Base-by-base conservation (phyloP, 2,113 vertebrate genomes). In the Pyxicephalus adspersus region DNA sequence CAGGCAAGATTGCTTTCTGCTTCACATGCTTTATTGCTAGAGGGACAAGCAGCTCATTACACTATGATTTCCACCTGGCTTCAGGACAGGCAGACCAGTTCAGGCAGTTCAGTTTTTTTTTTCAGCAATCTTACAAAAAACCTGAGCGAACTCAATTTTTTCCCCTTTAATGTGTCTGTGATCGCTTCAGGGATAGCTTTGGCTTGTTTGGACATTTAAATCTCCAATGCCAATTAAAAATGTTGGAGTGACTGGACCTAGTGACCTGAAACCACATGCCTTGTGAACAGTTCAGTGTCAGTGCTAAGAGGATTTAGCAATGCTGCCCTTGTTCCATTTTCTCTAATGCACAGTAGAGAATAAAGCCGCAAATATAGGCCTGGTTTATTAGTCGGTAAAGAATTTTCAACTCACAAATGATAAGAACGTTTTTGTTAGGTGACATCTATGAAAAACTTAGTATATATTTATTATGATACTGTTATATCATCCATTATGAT, bases 1-100 rank as follows among this genome's bases (percentile, higher is more conserved):
- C 67, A 73, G 52, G 68, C 79, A 64, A 64, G 68, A 82, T 82
- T 82, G 31, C 34, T 75, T 82, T 82, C 80, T 75, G 80, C 77
- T 79, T 79, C 77, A 79, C 26, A 77, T 77, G 25, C 63, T 77
- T 55, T 50, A 66, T 67, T 61, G 64, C 80, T 75, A 4, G 60
- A 52, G 70, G 68, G 51, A 23, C 71, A 74, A 82, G 61, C 45
- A 66, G 51, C 80, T 75, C 80, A 74, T 82, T 82, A 82, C 70
- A 55, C 54, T 65, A 45, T 16, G 50, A 51, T 75, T 65, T 82
- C 80, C 71, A 75, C 61, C 61, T 75, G 70, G 80, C 61, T 81
- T 64, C 63, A 82, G 61, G 57, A 66, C 61, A 55, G 29, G 45
- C 9, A 6, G 64, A 65, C 78, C 29, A 22, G 60, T 74, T 81